These are phyloP conservation scores for Pollenia amentaria DNA, from an alignment of 2,888 invertebrate genomes.

Conservation along the genomic window DNA sequence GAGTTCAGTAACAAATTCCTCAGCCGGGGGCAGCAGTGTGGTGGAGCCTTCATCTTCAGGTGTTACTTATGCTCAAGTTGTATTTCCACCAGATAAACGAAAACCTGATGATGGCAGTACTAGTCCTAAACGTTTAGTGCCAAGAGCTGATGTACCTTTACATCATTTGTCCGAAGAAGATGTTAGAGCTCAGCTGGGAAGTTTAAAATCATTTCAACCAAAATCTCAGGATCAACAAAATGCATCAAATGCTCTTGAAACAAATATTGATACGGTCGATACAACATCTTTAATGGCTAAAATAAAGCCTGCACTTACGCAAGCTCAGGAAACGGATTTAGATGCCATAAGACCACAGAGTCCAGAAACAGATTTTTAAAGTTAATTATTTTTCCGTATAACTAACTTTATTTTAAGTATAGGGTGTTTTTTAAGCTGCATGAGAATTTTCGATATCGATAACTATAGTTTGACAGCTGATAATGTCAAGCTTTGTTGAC, in stretches of 20 bases:
- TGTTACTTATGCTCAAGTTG: constrained; percentile 82
- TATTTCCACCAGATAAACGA: constrained; percentile 81
- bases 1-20: constrained; percentile 81
- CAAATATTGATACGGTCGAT: constrained; percentile 63
- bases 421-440: no score
- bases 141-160: constrained; percentile 81
- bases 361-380: constrained; percentile 82
- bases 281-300: background rate
- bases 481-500: no score
- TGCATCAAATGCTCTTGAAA: constrained; percentile 14
- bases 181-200: constrained; percentile 81
- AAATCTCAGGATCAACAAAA: background rate
- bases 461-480: no score
- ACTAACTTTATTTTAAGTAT: constrained; percentile 1
- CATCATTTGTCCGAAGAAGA: constrained; percentile 82
- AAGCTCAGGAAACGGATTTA: constrained; percentile 58
- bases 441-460: no score
- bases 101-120: constrained; percentile 78
- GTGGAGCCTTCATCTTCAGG: constrained; percentile 77
- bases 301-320: background rate
- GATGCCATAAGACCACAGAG: constrained; percentile 79
- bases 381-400: background rate
- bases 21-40: constrained; percentile 78
- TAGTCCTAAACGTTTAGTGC: constrained; percentile 81
- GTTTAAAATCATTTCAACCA: constrained; percentile 81